Conservation (phyloP, 2,113 vertebrate genomes). For the Coptodon rendalli region DNA sequence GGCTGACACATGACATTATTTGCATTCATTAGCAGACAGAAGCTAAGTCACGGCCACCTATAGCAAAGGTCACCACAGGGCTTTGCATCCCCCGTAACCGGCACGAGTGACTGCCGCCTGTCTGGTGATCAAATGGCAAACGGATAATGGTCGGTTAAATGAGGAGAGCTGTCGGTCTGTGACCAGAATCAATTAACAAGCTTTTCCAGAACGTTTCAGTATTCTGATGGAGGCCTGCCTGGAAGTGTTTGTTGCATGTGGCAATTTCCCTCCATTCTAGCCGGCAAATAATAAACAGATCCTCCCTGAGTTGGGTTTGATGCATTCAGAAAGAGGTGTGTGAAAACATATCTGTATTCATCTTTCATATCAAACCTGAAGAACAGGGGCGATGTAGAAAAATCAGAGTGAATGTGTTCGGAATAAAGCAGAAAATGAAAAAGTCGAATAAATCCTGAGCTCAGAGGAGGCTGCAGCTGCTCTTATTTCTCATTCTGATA, state of each 20-base stretch:
- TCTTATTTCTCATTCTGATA: background rate
- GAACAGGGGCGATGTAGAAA: background rate
- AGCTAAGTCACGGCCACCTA: background rate
- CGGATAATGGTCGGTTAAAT: background rate
- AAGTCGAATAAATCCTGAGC: background rate
- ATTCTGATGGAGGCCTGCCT: background rate
- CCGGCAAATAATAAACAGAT: background rate
- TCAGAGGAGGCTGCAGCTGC: background rate
- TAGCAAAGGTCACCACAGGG: background rate
- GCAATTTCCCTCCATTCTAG: background rate
- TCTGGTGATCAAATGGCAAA: background rate
- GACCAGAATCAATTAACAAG: background rate
- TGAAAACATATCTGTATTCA: background rate
- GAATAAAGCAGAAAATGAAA: background rate
- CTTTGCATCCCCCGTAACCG: background rate
- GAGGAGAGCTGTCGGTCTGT: background rate
- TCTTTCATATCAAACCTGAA: background rate
- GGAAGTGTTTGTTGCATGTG: background rate
- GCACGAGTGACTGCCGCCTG: background rate
- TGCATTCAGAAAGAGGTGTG: background rate
- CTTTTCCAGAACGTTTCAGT: background rate
- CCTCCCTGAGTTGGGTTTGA: background rate
- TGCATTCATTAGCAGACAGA: slow-evolving; percentile 19
- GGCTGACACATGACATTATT: slow-evolving; percentile 6
- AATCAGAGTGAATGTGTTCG: background rate